Evolutionary conservation across 2,113 vertebrate genomes (phyloP), one percentile per base, ranked within the genome.

Genomic region (Syrrhaptes paradoxus): DNA sequence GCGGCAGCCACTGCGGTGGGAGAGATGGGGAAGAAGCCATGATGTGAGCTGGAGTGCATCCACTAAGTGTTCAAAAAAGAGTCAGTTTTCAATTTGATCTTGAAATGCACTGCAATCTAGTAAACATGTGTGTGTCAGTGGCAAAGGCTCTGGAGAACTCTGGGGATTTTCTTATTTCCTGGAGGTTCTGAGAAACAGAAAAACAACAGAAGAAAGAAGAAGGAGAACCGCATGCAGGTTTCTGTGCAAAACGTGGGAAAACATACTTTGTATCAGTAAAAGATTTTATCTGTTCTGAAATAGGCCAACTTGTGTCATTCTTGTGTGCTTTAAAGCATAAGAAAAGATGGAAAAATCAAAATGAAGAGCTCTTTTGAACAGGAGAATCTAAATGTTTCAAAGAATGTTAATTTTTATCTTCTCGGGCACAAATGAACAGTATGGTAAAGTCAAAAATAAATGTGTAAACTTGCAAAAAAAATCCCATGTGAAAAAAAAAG

Each of bases 391-490:
- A 92, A 89, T 49, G 57, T 93, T 95, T 92, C 86, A 90, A 90
- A 84, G 22, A 84, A 55, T 25, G 17, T 13, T 93, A 65, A 78
- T 55, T 87, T 92, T 91, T 94, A 85, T 93, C 79, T 92, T 90
- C 1, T n/a, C 46, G 67, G 54, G 55, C 16, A 59, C 32, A 86
- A 90, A 89, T 68, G 73, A 92, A 75, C 45, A 86, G 38, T 63
- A 79, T 84, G 43, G 61, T 85, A 89, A 86, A 93, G 57, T 22
- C 22, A 82, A 82, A 86, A 91, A 67, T 65, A 85, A 94, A 89
- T 43, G 28, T 71, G 72, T 59, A 93, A 95, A 80, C 57, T 95
- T 95, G 83, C 43, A 77, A 90, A 96, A 90, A 90, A 66, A 81
- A 71, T 85, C 88, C 28, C 51, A 74, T 16, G 48, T 81, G 83